Base-by-base conservation (phyloP, 92 coral and sea anemone species). In the Heliopora coerulea region DNA sequence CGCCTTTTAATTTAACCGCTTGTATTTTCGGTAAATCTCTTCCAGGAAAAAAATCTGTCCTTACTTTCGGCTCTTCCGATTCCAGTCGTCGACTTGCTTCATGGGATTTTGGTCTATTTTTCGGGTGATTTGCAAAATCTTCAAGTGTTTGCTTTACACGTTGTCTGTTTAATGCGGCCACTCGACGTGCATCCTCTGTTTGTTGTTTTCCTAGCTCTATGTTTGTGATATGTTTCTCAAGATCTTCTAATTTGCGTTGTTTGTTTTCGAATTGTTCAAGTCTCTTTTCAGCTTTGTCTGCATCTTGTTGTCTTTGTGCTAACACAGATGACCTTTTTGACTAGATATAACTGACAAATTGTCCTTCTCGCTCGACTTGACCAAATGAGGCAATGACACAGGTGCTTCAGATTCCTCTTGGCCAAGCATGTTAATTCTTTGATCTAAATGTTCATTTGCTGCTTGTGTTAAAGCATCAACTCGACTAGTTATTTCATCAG, bases 171-270 rank as follows among this genome's bases (percentile, higher is more conserved):
- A 63, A 20, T 20, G 20, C 3, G 3, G 69, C 69, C 10, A 63
- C 69, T 32, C 69, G 69, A 0, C 69, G 50, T 18, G 69, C 69
- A 49, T 63, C 69, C 49, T 63, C 69, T 5, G 69, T 63, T 31
- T 31, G 52, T 41, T 64, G 72, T n/a, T 64, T 64, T 3, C 54
- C 72, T 18, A 64, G 24, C 26, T 33, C 14, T 33, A 64, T 50
- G 0, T 33, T 9, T 7, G 72, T 50, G 11, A 64, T 64, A 2
- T 15, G 18, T 23, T 35, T 64, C 54, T 64, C 49, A 31, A 64
- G 72, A 21, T 64, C 50, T 20, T 37, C 32, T 31, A 35, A 46
- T 41, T 24, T 35, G 11, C 39, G 8, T n/a, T n/a, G n/a, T n/a
- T 3, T 49, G 72, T 25, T 64, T 15, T 64, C 72, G 15, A 64